Evolutionary conservation across 2,113 vertebrate species (phyloP).

Genomic region (Narcine bancroftii): DNA sequence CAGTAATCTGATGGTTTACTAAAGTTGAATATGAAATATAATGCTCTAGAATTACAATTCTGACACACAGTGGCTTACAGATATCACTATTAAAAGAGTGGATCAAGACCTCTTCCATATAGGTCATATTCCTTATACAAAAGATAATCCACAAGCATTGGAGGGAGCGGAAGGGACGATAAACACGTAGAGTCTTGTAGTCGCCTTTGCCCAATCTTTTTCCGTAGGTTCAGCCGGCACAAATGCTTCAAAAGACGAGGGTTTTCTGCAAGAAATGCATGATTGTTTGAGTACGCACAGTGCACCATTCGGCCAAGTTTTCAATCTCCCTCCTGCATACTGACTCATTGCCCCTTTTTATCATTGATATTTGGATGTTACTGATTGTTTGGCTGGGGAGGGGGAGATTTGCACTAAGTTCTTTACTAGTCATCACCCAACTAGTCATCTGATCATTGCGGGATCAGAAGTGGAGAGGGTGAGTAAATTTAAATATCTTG

Average conservation of each 20-base stretch:
- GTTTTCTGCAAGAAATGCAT: conserved; percentile 55
- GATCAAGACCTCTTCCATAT: conserved; percentile 54
- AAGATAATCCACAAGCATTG: conserved; percentile 63
- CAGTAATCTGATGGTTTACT: background rate
- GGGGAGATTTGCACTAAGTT: no score
- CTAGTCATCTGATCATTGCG: no score
- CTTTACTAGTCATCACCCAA: no score
- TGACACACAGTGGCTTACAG: background rate
- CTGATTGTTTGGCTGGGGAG: no score
- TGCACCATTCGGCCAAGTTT: no score
- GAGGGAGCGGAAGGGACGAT: conserved; percentile 58
- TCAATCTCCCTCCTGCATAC: no score
- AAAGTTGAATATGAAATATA: background rate
- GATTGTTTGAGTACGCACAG: no score
- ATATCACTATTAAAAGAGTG: conserved; percentile 33
- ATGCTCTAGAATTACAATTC: background rate
- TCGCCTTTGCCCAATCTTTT: conserved; percentile 54
- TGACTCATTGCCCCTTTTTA: no score
- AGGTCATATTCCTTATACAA: conserved; percentile 74
- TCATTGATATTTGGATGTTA: no score
- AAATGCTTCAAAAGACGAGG: conserved; percentile 69
- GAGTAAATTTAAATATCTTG: no score
- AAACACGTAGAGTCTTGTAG: conserved; percentile 57
- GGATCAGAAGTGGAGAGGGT: no score
- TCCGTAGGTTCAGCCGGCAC: conserved; percentile 70